Evolutionary conservation across 2,797 vertebrate species (phyloP), one percentile per base, ranked within the genome.

Genomic region (Danio choprae): DNA sequence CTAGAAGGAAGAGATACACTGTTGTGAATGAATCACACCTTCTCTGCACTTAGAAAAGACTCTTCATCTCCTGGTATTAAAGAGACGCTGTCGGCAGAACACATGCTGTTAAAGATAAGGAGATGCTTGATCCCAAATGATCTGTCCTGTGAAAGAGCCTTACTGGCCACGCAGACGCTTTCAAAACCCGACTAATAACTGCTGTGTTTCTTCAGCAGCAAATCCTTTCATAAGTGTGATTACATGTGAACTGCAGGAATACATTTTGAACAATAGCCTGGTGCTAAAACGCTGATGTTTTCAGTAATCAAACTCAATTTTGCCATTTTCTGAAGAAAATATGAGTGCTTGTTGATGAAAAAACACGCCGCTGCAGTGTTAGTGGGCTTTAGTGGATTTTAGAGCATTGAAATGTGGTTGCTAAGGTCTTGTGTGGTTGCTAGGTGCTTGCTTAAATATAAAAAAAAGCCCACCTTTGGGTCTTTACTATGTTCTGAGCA

Each of bases 51-150:
- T 60, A 7, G 22, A 22, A 60, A 60, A 36, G 12, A 7, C 7
- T 8, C 13, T 36, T 69, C 40, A 10, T 58, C 53, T 46, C n/a
- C 22, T 11, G 18, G 43, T 56, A 56, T 50, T 59, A 59, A 77
- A 69, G 43, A 20, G 16, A 48, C 6, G 43, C 75, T 53, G 41
- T 7, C 1, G 50, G 53, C 64, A 50, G 64, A 78, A 59, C 75
- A 69, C 53, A 59, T 78, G 75, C 55, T 20, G 43, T 6, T 50
- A 12, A 36, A 78, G 76, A 78, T 78, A 69, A 59, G 53, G 68
- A 67, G 22, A 63, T 55, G 46, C 62, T 51, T 50, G 36, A 62
- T 63, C 46, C 36, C 22, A 51, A 48, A 36, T 16, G 58, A 65
- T 56, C 50, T 18, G 53, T 73, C 70, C 18, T 46, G 56, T 59